Percentiles rank a stretch among this genome's conserved stretches.
phyloP scores from a whole-genome alignment of 2,888 invertebrate genomes.

The Morinoia aosen region DNA sequence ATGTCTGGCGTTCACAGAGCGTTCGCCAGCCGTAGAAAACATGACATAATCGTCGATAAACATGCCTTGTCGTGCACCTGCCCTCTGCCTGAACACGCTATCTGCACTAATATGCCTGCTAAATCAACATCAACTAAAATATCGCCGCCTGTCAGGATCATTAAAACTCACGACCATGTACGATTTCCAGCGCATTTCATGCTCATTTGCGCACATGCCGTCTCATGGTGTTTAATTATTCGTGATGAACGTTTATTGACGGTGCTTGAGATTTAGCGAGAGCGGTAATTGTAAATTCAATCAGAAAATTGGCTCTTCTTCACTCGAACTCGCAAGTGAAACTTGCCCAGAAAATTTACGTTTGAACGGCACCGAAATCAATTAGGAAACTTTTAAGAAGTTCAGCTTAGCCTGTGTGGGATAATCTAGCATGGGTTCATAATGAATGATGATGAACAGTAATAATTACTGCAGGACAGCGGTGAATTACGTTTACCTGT shows the following conservation, averaged over 20 bases:
- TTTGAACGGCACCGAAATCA: background rate
- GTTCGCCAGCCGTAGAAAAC: background rate
- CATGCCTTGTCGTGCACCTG: background rate
- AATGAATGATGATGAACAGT: background rate
- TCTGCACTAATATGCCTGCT: constrained; percentile 13
- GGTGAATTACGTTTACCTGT: background rate
- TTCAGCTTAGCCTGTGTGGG: background rate
- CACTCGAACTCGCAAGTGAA: background rate
- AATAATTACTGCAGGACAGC: background rate
- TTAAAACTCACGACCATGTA: background rate
- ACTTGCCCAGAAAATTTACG: background rate
- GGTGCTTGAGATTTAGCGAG: background rate
- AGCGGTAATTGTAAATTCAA: background rate
- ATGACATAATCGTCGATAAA: constrained; percentile 13
- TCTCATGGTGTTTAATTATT: constrained; percentile 17
- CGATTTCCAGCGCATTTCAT: background rate
- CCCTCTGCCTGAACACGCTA: background rate
- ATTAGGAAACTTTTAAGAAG: background rate
- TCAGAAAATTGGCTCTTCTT: background rate
- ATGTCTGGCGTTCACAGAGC: background rate
- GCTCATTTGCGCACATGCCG: background rate
- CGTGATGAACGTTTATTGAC: constrained; percentile 12
- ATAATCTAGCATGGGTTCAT: background rate
- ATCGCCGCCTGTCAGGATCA: constrained; percentile 14
- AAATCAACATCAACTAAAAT: constrained; percentile 33